Evolutionary conservation across 2,797 vertebrate genomes (phyloP), one percentile per base, ranked within the genome.

Genomic region (Rhynchonycteris naso): DNA sequence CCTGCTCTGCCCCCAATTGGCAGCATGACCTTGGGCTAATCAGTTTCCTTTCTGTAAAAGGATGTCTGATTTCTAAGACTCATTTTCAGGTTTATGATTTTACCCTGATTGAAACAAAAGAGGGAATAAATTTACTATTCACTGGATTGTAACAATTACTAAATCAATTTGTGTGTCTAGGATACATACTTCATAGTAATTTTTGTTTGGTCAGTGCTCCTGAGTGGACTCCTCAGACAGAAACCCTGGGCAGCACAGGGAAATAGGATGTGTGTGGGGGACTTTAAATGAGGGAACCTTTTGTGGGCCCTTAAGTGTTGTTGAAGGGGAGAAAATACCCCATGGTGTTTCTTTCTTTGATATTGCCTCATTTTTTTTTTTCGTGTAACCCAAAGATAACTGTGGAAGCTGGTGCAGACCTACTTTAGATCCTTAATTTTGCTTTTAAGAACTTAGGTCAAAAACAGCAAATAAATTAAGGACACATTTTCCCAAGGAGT

Each of bases 391-490:
- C 61, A 75, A 80, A 66, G 58, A 92, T 88, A 52, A 83, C 43
- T 35, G 0, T 47, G 65, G 65, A 84, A 66, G 66, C 59, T 81
- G 28, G 15, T 79, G 2, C 24, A 86, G 11, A 50, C 65, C 15
- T 75, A 76, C 61, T 69, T 91, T 69, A 4, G 22, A 33, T 66
- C 71, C 86, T 95, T 76, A 56, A 81, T 76, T 95, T 91, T 28
- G 30, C 61, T 54, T 94, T 81, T 72, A 85, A 92, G 72, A 88
- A n/a, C 26, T 68, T 80, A 91, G 61, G 3, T 93, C 1, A 63
- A 38, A 58, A 90, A 79, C 18, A 21, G 30, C 52, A 85, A 56
- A 61, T 69, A 35, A 50, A 83, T 21, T 18, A 28, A 61, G 74
- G 63, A 30, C 26, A 22, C 79, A 7, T 38, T 88, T 92, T 59